Base-by-base conservation (phyloP, 2,888 invertebrate genomes). In the Odontocolon sp. region DNA sequence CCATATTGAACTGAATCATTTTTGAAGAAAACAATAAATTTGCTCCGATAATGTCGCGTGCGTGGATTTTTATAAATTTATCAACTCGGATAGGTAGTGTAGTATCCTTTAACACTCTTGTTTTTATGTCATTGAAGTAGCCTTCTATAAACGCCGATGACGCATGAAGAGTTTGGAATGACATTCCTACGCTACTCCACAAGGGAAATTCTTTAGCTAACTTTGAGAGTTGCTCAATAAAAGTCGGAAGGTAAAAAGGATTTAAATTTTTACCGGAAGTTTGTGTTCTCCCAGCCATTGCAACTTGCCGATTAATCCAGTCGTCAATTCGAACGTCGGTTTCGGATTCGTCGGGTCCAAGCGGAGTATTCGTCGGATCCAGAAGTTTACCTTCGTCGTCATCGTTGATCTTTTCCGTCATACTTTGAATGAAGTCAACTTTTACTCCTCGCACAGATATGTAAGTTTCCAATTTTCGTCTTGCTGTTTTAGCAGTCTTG, bases 1-100 rank as follows among this genome's bases (percentile, higher is more conserved):
- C 18, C 23, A 11, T 52, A 4, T 28, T 52, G 18, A 18, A 21
- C 3, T 52, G 5, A 18, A 52, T 28, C 31, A 52, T 52, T 31
- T 28, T 6, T 21, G 31, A 52, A 18, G 52, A 14, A 52, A 52
- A 52, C n/a, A 28, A 2, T 6, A 52, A 52, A 52, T 52, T 52
- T 14, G 52, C 14, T 40, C 40, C 40, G 14, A 11, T 14, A 14
- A 40, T 40, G 14, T 40, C 40, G n/a, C 14, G 11, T 5, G 14
- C 40, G 40, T 40, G 40, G 1, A 40, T 40, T 40, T 40, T 40
- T 14, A 11, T 40, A 11, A 40, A 40, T 11, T n/a, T 14, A 11
- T 40, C 40, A 5, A 40, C 40, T 14, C 40, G 40, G 11, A 40
- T 4, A 28, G 31, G 40, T n/a, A 28, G 31, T 6, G 31, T 3